These are phyloP conservation scores for Prunella himalayana DNA, from an alignment of 2,113 vertebrate genomes.

Conservation along the genomic window DNA sequence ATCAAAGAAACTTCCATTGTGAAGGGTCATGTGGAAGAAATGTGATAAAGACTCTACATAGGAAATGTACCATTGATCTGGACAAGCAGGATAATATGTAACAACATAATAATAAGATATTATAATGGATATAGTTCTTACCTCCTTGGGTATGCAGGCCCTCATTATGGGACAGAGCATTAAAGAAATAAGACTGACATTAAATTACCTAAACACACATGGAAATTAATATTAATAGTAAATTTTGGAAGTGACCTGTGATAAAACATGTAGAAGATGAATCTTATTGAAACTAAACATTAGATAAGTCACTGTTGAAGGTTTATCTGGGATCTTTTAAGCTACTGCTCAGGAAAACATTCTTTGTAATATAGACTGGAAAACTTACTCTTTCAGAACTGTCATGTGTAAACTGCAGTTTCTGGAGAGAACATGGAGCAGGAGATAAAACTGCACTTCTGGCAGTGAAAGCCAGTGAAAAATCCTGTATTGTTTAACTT, in stretches of 20 bases:
- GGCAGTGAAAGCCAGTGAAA: not conserved
- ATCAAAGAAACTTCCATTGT: not conserved
- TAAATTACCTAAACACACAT: not conserved
- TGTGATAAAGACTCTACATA: not conserved
- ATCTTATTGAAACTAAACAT: not conserved
- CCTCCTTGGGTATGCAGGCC: not conserved
- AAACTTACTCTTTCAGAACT: not conserved
- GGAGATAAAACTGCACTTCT: not conserved
- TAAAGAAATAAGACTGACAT: not conserved
- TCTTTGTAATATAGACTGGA: not conserved
- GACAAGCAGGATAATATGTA: not conserved
- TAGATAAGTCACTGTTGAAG: rapidly evolving
- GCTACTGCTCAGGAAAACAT: not conserved
- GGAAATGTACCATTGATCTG: not conserved
- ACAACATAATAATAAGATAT: not conserved
- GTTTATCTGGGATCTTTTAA: not conserved
- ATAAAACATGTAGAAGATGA: not conserved
- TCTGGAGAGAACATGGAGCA: not conserved
- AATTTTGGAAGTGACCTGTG: not conserved
- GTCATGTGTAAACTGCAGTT: not conserved
- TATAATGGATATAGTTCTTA: not conserved
- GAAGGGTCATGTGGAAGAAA: not conserved
- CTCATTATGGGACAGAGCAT: not conserved
- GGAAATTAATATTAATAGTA: not conserved
- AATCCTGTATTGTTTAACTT: not conserved